Percentiles rank a stretch among this genome's conserved stretches.
Evolutionary conservation across 2,113 vertebrate genomes (phyloP).

Genomic region (Bettongia penicillata): DNA sequence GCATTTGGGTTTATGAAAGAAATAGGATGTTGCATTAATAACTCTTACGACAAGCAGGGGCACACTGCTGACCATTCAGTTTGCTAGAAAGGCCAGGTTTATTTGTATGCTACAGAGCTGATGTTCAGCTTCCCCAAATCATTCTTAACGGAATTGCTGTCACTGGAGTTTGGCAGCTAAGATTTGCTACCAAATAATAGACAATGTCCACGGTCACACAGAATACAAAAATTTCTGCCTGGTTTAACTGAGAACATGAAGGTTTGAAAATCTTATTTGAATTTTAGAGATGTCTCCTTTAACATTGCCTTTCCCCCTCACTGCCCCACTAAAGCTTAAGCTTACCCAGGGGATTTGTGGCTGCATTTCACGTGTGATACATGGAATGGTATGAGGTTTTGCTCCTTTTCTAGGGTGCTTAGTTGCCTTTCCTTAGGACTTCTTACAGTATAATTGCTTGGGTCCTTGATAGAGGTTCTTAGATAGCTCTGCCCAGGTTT

Average conservation of each 20-base stretch:
- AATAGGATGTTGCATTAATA: conserved; percentile 42
- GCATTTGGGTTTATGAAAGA: not conserved
- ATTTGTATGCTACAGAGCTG: conserved; percentile 53
- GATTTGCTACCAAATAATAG: conserved; percentile 47
- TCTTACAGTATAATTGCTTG: not conserved
- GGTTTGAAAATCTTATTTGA: not conserved
- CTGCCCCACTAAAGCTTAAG: not conserved
- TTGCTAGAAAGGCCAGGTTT: conserved; percentile 21
- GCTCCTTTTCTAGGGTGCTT: not conserved
- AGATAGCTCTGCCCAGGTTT: not conserved
- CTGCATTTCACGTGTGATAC: not conserved
- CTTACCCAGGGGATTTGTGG: not conserved
- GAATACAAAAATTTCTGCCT: not conserved
- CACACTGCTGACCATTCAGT: conserved; percentile 44
- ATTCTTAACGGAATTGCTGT: conserved; percentile 7
- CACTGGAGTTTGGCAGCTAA: conserved; percentile 12
- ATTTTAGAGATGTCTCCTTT: conserved; percentile 38
- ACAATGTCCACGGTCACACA: conserved; percentile 27
- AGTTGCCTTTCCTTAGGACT: conserved; percentile 3
- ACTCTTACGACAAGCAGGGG: conserved; percentile 51
- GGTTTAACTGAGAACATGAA: conserved; percentile 2
- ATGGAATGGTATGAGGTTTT: not conserved
- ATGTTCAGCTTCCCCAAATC: conserved; percentile 48
- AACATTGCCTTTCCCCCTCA: not conserved
- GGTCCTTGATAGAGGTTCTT: not conserved